Conservation (phyloP, 2,888 invertebrate species). For the Parthenolecanium corni region DNA sequence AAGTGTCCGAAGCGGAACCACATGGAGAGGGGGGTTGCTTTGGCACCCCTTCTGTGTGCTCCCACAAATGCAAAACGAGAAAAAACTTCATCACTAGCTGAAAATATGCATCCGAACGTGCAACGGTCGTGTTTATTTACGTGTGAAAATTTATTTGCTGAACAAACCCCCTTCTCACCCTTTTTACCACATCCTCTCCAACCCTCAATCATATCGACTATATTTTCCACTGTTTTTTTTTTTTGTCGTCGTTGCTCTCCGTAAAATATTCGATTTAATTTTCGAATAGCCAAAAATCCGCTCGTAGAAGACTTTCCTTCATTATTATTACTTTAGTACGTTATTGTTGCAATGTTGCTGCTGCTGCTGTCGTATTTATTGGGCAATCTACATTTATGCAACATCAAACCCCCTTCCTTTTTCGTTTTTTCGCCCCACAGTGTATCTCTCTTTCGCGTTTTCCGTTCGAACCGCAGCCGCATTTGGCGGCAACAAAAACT, state of each 20-base stretch:
- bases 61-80: too few species aligned
- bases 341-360: neutral
- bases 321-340: neutral
- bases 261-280: conserved; percentile 22
- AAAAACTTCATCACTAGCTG: neutral
- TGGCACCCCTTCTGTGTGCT: too few species aligned
- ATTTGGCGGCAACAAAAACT: neutral
- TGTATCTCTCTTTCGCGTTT: neutral
- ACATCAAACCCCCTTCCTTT: neutral
- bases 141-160: conserved; percentile 23
- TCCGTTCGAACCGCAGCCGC: conserved; percentile 22
- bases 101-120: neutral
- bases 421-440: too few species aligned
- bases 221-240: too few species aligned
- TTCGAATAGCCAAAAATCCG: neutral
- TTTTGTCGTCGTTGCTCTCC: too few species aligned
- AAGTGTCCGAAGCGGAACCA: too few species aligned
- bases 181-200: too few species aligned
- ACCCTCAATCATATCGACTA: too few species aligned
- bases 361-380: conserved; percentile 9
- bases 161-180: neutral
- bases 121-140: conserved; percentile 6
- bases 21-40: too few species aligned
- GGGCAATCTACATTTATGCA: conserved; percentile 23
- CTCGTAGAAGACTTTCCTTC: too few species aligned